Evolutionary conservation across 2,888 invertebrate genomes (phyloP).

Genomic region (Nasonovia ribisnigri): DNA sequence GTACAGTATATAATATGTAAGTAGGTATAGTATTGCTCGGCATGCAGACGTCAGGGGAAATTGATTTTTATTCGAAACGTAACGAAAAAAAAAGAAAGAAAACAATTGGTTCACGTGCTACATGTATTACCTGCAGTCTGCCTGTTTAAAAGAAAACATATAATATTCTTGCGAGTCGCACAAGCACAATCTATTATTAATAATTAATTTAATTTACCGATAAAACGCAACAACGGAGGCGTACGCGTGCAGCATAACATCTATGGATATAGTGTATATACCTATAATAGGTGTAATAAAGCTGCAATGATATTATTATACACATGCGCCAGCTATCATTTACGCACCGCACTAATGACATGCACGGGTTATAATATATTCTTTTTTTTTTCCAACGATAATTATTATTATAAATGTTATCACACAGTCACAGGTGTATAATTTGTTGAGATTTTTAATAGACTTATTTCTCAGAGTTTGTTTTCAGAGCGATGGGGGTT

Average conservation of each 20-base stretch:
- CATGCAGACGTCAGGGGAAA: not conserved
- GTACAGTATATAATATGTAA: not conserved
- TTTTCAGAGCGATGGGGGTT: not conserved
- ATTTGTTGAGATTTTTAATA: conserved; percentile 44
- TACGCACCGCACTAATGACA: conserved; percentile 17
- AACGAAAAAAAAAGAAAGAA: not conserved
- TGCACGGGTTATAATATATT: not conserved
- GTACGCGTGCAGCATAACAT: not conserved
- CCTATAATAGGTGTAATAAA: conserved; percentile 11
- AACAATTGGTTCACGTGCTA: not conserved
- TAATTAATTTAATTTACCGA: conserved; percentile 41
- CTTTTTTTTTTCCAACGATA: not conserved
- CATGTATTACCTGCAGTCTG: not conserved
- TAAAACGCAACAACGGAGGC: conserved; percentile 2
- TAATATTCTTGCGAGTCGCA: not conserved
- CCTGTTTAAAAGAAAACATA: not conserved
- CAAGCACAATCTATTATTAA: not conserved
- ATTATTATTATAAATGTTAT: conserved; percentile 22
- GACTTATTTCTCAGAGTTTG: conserved; percentile 29
- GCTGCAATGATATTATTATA: not conserved
- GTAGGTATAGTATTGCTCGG: not conserved
- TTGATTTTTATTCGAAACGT: conserved; percentile 37
- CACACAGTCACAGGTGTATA: not conserved
- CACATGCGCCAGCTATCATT: conserved; percentile 6
- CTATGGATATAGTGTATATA: not conserved